Evolutionary conservation across 2,797 vertebrate genomes (phyloP).

Genomic region (Sitta carolinensis): DNA sequence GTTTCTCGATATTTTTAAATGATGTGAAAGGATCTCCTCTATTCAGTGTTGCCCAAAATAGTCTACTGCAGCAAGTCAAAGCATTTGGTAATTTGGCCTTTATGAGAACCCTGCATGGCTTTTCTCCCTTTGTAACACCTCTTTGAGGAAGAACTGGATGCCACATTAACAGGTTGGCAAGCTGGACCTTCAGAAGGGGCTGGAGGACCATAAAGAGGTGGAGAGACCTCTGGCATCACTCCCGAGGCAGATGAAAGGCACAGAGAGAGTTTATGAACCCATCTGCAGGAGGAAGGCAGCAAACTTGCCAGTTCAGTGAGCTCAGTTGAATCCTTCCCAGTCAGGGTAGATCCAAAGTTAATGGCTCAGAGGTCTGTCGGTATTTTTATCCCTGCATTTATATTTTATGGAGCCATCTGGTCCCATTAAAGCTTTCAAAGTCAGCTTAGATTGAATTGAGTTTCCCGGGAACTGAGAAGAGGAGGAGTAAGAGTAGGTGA

Average conservation of each 20-base stretch:
- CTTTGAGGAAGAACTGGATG: neutral
- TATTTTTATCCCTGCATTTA: conserved; percentile 70
- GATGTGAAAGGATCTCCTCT: neutral
- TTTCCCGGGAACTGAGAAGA: conserved; percentile 13
- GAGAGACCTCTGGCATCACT: neutral
- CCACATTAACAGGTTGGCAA: neutral
- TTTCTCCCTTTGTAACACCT: neutral
- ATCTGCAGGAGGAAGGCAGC: neutral
- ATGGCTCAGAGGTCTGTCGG: conserved; percentile 44
- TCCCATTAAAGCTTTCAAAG: conserved; percentile 63
- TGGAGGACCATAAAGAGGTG: neutral
- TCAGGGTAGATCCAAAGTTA: conserved; percentile 62
- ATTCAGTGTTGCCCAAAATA: neutral
- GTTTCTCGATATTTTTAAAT: conserved; percentile 26
- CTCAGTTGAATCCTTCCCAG: conserved; percentile 16
- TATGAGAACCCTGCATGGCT: neutral
- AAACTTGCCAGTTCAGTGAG: neutral
- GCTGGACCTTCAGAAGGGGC: neutral
- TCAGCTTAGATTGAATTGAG: conserved; percentile 39
- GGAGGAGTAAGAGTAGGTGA: conserved; percentile 4
- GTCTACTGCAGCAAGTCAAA: neutral
- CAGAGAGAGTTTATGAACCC: conserved; percentile 8
- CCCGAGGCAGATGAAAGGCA: neutral
- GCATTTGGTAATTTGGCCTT: neutral
- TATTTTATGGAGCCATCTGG: conserved; percentile 75